Base-by-base conservation (phyloP, 2,797 vertebrate species). In the Semotilus atromaculatus region DNA sequence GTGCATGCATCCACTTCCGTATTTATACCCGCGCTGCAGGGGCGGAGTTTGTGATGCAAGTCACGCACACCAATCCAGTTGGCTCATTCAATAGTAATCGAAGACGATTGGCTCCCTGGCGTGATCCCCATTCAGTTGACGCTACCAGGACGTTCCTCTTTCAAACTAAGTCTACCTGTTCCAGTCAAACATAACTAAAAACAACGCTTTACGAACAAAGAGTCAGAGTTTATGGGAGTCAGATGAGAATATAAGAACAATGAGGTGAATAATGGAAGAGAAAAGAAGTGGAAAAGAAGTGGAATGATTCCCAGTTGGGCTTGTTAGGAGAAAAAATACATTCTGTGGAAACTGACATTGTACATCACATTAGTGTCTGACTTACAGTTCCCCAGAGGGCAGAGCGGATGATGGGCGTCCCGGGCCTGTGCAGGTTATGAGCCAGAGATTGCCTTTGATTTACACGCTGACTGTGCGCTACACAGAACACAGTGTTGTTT, bases 401-500 rank as follows among this genome's bases (percentile, higher is more conserved):
- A 18, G 58, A 31, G 23, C 7, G 16, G 72, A 67, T 76, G 48
- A 78, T n/a, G 72, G 38, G 10, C 64, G 31, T 82, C 43, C 55
- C 48, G 19, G 16, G 19, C 74, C 19, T 72, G 66, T 48, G 29
- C 55, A 38, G 79, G 34, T 70, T 80, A 64, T 73, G 36, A 72
- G 53, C 67, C n/a, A 45, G 80, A 81, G 19, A 43, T 62, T 60
- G 21, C 8, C 38, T 82, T 73, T 85, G 75, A 85, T 80, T 81
- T 70, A 76, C 62, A 58, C 81, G 26, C 36, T 80, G 75, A 70
- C 71, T 38, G 72, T 18, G 64, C 9, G 53, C 72, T 60, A 23
- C 60, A 51, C 70, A 82, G 60, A 82, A 75, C 58, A 38, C 31
- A 74, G n/a, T 53, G 71, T 64, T 72, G 80, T 82, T 74, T 74